phyloP scores from a whole-genome alignment of 2,797 vertebrate genomes.

The Streptopelia turtur region DNA sequence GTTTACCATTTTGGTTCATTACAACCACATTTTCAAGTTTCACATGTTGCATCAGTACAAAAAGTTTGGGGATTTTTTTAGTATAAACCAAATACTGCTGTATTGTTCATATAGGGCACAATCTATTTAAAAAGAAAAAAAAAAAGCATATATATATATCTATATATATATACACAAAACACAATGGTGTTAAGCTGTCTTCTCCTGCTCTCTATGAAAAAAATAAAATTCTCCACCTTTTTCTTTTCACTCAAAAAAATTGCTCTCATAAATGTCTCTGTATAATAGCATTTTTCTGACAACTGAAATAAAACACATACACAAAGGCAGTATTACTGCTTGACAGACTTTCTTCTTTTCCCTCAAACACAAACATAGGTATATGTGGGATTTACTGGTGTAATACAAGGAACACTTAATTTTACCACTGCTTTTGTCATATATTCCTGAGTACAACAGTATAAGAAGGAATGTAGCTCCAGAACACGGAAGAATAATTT shows the following conservation, averaged over 20 bases:
- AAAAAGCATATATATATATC: too few relatives aligned
- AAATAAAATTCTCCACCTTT: neutral
- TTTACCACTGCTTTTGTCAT: neutral
- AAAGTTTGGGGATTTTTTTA: fast-evolving
- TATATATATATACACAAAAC: neutral
- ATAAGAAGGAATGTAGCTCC: neutral
- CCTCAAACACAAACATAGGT: neutral
- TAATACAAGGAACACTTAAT: neutral
- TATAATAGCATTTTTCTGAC: neutral
- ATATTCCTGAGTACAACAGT: neutral
- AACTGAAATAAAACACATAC: neutral
- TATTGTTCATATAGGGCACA: neutral
- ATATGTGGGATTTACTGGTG: neutral
- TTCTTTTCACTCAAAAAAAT: neutral
- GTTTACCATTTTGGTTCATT: neutral
- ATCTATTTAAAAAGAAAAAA: neutral
- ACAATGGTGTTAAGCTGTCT: neutral
- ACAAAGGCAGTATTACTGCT: neutral
- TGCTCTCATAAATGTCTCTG: neutral
- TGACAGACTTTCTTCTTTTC: neutral
- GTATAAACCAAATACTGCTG: neutral
- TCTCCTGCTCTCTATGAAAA: neutral
- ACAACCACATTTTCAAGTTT: neutral
- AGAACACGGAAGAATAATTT: neutral
- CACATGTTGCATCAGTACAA: neutral